Percentiles rank a stretch among this genome's conserved stretches.
These are phyloP conservation scores for Probaryconus sp. DNA, from an alignment of 1,140 invertebrate genomes.

Conservation along the genomic window DNA sequence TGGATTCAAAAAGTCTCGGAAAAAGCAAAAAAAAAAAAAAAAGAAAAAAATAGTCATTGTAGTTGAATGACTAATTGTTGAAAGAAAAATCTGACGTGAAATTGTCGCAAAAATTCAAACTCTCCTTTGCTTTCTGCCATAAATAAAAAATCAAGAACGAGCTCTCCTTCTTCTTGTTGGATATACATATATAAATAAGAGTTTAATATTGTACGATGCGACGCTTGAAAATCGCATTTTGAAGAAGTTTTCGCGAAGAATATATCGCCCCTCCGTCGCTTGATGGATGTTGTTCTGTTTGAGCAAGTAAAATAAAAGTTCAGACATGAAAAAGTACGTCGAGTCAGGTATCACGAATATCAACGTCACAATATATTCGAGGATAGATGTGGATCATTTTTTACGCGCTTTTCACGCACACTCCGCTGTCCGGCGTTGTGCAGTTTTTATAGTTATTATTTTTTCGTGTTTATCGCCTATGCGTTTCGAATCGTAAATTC, in stretches of 20 bases:
- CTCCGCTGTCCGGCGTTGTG: slow-evolving; percentile 31
- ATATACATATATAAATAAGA: slow-evolving; percentile 53
- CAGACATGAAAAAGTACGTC: slow-evolving; percentile 57
- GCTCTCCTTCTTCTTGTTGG: slow-evolving; percentile 19
- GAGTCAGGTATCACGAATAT: slow-evolving; percentile 55
- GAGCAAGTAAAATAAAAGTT: slow-evolving; percentile 61
- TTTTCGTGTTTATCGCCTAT: slow-evolving; percentile 70
- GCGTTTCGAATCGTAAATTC: slow-evolving; percentile 71
- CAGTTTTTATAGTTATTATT: slow-evolving; percentile 76
- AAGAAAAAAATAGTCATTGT: no score
- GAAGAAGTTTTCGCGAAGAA: slow-evolving; percentile 56
- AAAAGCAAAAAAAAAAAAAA: no score
- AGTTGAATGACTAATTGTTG: no score
- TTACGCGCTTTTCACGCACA: slow-evolving; percentile 66
- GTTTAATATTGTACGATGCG: slow-evolving; percentile 58
- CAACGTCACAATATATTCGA: slow-evolving; percentile 61
- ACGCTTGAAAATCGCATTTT: slow-evolving; percentile 56
- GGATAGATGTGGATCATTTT: slow-evolving; percentile 64
- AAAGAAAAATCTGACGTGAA: slow-evolving; percentile 42
- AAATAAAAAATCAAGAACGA: slow-evolving; percentile 56
- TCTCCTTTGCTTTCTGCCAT: slow-evolving; percentile 10
- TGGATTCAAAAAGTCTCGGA: no score
- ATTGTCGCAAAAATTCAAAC: slow-evolving; percentile 19
- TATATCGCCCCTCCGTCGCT: slow-evolving; percentile 46
- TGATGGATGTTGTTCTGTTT: slow-evolving; percentile 57